Evolutionary conservation across 2,113 vertebrate genomes (phyloP), one percentile per base, ranked within the genome.

Genomic region (Pyxicephalus adspersus): DNA sequence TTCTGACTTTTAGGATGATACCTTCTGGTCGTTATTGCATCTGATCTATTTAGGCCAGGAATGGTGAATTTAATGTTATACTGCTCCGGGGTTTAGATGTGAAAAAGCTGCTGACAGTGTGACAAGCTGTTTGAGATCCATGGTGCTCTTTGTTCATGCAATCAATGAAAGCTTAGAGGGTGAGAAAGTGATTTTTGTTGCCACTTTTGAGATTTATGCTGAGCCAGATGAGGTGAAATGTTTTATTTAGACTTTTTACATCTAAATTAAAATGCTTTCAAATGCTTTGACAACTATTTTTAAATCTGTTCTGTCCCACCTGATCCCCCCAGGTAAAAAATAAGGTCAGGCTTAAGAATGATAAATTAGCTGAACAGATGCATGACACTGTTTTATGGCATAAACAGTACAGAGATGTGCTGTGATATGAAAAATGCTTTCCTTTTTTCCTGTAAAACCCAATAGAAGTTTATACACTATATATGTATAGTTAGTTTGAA

Each of bases 1-100:
- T 70, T 58, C 11, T 20, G 58, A 64, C 16, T 58, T 66, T 77
- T 66, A 54, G 50, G 3, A 9, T 58, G 28, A 76, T 63, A 64
- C 29, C 38, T 64, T 60, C 52, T 79, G 52, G 64, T 25, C 63
- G 15, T 54, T 66, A 70, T 58, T 68, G 77, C 54, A 70, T 50
- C 64, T 70, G 34, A 79, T 61, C 54, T 70, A 70, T 79, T 68
- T 79, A 70, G 64, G 25, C 29, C 64, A 79, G 26, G 58, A 50
- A 16, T 4, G 3, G 26, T 57, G 20, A 50, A 60, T 58, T 34
- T 60, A 61, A 68, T 57, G 31, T 79, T 68, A 70, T 70, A 79
- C 55, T 68, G 64, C 52, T 79, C 28, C 57, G 64, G 52, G 64
- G 50, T 11, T 79, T 29, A 38, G 9, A 28, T 70, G 22, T 79